Percentiles rank a stretch among this genome's conserved stretches.
Conservation (phyloP, 2,888 invertebrate species). For the Pseudococcus longispinus region DNA sequence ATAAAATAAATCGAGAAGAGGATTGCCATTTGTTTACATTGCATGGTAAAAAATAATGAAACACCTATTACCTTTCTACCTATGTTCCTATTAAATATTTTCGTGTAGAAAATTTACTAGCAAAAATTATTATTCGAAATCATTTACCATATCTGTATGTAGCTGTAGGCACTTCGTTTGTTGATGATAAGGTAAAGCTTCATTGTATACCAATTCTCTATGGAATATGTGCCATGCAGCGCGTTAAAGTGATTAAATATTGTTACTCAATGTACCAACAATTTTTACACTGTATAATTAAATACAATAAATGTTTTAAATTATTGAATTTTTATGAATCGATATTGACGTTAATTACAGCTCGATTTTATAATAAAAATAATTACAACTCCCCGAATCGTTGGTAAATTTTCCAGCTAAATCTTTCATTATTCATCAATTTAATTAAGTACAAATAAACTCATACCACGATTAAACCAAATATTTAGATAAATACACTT, state of each 20-base stretch:
- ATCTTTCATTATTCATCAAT: not conserved
- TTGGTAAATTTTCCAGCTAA: not conserved
- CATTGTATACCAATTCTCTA: not conserved
- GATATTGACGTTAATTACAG: not conserved
- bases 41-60: not conserved
- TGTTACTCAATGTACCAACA: not conserved
- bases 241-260: not conserved
- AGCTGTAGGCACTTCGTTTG: not conserved
- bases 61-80: not conserved
- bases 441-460: not conserved
- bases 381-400: too few relatives aligned
- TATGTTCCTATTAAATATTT: not conserved
- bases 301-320: not conserved
- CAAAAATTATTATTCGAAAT: not conserved
- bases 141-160: slow-evolving; percentile 2
- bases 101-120: not conserved
- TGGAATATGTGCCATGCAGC: not conserved
- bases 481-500: not conserved
- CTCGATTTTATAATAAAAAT: not conserved
- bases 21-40: not conserved
- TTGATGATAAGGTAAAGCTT: slow-evolving; percentile 13
- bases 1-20: not conserved
- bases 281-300: not conserved
- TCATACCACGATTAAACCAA: not conserved
- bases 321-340: too few relatives aligned